These are phyloP conservation scores for Argyrosomus regius DNA, from an alignment of 2,797 vertebrate species.

Conservation along the genomic window DNA sequence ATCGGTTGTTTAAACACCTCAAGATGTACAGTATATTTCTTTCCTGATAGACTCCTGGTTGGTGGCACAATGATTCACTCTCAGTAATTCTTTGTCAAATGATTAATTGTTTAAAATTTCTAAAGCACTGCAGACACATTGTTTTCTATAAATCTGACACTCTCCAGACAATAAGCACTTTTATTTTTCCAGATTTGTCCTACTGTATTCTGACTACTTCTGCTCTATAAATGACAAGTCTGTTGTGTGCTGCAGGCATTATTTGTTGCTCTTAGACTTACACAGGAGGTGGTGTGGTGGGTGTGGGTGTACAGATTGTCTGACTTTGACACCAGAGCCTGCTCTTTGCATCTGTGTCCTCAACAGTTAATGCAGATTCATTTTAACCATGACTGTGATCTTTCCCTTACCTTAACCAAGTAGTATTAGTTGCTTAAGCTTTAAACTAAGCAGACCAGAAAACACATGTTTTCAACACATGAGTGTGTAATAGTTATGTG, in stretches of 20 bases:
- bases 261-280: background rate
- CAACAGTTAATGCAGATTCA: background rate
- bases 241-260: background rate
- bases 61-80: background rate
- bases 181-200: background rate
- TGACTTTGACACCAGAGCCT: background rate
- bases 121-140: background rate
- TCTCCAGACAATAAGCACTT: background rate
- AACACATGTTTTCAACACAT: too few relatives aligned
- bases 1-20: background rate
- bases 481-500: too few relatives aligned
- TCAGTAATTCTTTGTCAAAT: background rate
- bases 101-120: background rate
- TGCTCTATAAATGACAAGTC: background rate
- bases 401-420: background rate
- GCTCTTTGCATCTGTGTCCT: background rate
- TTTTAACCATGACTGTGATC: background rate
- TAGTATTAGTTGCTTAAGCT: background rate
- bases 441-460: background rate
- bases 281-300: background rate
- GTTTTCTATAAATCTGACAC: background rate
- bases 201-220: background rate
- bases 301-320: background rate
- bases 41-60: background rate
- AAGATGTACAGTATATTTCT: background rate